Conservation (phyloP, 1,140 invertebrate genomes). For the Drosophila pallidifrons region DNA sequence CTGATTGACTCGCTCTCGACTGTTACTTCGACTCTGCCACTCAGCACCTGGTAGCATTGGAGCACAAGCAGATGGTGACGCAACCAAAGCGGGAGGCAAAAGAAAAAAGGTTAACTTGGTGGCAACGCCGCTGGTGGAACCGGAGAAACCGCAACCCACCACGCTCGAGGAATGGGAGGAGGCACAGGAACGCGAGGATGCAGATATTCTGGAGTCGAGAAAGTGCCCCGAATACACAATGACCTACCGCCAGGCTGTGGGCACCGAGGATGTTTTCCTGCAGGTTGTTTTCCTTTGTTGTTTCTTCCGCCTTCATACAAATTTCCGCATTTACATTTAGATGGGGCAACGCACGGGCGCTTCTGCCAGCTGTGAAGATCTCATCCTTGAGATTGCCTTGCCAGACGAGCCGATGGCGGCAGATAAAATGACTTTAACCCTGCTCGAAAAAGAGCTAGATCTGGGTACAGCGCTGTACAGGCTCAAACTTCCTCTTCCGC, state of each 20-base stretch:
- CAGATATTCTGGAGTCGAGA: slow-evolving; percentile 87
- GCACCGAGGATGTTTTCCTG: slow-evolving; percentile 93
- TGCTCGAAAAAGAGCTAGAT: slow-evolving; percentile 90
- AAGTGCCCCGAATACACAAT: slow-evolving; percentile 92
- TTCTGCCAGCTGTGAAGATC: slow-evolving; percentile 94
- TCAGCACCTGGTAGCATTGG: slow-evolving; percentile 65
- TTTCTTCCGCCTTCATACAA: not conserved
- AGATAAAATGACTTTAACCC: slow-evolving; percentile 88
- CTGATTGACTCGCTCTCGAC: no score
- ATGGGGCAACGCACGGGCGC: slow-evolving; percentile 93
- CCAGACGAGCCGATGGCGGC: slow-evolving; percentile 90
- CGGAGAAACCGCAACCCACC: slow-evolving; percentile 64
- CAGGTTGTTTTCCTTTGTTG: slow-evolving; percentile 85
- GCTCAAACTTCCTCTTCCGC: slow-evolving; percentile 91
- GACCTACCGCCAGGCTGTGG: slow-evolving; percentile 93
- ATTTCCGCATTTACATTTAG: slow-evolving; percentile 83
- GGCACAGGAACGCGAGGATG: slow-evolving; percentile 83
- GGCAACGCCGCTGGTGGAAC: slow-evolving; percentile 47
- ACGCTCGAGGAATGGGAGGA: slow-evolving; percentile 87
- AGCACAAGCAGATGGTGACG: not conserved
- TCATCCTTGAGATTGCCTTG: slow-evolving; percentile 91
- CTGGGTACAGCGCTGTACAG: slow-evolving; percentile 88
- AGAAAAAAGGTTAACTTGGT: slow-evolving; percentile 56
- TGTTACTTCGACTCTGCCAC: no score
- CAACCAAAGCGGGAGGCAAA: slow-evolving; percentile 8